A percentile compares a stretch with the other conserved stretches of the same genome.
Evolutionary conservation across 2,888 invertebrate species (phyloP).

Genomic region (Tuberolachnus salignus): DNA sequence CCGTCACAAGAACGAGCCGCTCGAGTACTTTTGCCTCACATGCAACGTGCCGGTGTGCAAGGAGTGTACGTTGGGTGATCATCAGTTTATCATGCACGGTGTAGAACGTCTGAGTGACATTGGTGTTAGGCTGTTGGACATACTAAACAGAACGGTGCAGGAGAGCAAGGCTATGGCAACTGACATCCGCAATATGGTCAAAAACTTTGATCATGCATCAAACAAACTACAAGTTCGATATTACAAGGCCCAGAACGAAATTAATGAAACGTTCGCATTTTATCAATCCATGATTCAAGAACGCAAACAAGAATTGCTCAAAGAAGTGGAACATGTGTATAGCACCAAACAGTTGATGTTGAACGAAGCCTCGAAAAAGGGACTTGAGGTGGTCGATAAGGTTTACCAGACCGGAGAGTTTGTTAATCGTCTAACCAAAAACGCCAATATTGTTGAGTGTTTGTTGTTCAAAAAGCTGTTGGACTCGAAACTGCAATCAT

Average conservation of each 20-base stretch:
- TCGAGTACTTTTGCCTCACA: conserved; percentile 93
- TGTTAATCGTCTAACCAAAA: conserved; percentile 87
- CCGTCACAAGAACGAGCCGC: conserved; percentile 85
- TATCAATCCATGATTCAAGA: conserved; percentile 96
- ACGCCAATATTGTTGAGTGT: conserved; percentile 86
- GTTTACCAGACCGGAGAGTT: conserved; percentile 91
- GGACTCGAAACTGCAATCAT: conserved; percentile 84
- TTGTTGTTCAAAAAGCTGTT: conserved; percentile 92
- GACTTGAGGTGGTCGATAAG: conserved; percentile 90
- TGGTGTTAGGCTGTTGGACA: conserved; percentile 80
- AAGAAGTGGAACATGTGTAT: conserved; percentile 93
- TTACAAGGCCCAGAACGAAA: conserved; percentile 90
- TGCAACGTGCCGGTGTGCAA: conserved; percentile 93
- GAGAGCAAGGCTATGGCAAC: conserved; percentile 88
- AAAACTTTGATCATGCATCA: conserved; percentile 84
- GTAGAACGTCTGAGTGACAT: conserved; percentile 85
- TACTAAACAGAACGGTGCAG: conserved; percentile 78
- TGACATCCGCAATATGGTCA: conserved; percentile 83
- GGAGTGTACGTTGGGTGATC: conserved; percentile 90
- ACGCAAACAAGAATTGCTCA: conserved; percentile 88
- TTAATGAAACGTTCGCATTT: conserved; percentile 95
- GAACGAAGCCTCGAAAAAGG: conserved; percentile 85
- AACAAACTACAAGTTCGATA: conserved; percentile 84
- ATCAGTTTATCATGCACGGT: conserved; percentile 81
- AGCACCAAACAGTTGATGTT: conserved; percentile 88